A percentile compares a stretch with the other conserved stretches of the same genome.
Evolutionary conservation across 64 coral and sea anemone genomes (phyloP).

Genomic region (Porites lutea): DNA sequence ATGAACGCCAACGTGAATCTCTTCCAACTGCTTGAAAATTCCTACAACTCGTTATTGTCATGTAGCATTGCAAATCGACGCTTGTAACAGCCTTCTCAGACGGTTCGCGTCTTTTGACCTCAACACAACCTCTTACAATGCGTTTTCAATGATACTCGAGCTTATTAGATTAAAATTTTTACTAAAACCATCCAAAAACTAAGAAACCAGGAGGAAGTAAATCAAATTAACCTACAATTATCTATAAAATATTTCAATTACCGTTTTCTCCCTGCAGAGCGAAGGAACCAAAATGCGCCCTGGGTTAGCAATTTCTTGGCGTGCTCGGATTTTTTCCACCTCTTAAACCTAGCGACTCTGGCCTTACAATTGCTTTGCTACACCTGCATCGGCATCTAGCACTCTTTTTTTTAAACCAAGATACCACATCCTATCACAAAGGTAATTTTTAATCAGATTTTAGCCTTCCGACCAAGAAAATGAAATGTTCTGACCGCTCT

Average conservation of each 20-base stretch:
- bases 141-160: neutral
- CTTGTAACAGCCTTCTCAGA: neutral
- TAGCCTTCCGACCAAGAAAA: conserved; percentile 21
- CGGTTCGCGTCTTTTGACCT: neutral
- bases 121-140: neutral
- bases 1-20: too few species aligned
- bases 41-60: too few species aligned
- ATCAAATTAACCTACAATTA: neutral
- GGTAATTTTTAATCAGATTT: conserved; percentile 33
- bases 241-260: neutral
- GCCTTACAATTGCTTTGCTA: neutral
- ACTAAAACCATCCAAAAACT: neutral
- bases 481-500: conserved; percentile 31
- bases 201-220: neutral
- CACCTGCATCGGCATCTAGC: neutral
- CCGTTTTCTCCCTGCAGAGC: neutral
- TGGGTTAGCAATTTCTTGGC: neutral
- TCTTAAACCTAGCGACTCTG: neutral
- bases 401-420: conserved; percentile 23
- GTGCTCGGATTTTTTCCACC: neutral
- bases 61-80: too few species aligned
- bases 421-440: conserved; percentile 20
- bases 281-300: neutral
- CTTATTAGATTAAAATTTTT: neutral
- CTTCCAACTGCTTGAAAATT: too few species aligned